Base-by-base conservation (phyloP, 2,113 vertebrate genomes). In the Colinus virginianus region DNA sequence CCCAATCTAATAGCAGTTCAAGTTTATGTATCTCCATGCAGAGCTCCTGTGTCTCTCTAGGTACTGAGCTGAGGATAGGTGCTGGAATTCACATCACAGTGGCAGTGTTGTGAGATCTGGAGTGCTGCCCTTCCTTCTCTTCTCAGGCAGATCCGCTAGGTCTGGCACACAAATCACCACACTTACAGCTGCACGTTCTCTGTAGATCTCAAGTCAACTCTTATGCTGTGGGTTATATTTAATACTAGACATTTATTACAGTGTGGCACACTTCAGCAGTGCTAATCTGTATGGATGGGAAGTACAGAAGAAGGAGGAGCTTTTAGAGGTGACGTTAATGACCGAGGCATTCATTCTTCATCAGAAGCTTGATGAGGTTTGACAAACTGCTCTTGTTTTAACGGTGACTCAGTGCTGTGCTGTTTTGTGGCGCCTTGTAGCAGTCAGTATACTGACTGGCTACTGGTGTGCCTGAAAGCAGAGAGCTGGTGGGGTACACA, bases 381-480 rank as follows among this genome's bases (percentile, higher is more conserved):
- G 89, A 92, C 62, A 89, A 51, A 78, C 40, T 67, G 40, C 28
- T 90, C 43, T 64, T 87, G 74, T 55, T 89, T 71, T 56, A 94
- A 26, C 42, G 48, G 48, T 89, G 72, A 59, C 64, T 83, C 46
- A 30, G 32, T 48, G 67, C 26, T 63, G 20, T 25, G 61, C 51
- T 79, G 45, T 2, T 77, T 53, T 79, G 53, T 70, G 75, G 11
- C 55, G 81, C n/a, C n/a, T 61, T 18, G 30, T n/a, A 77, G 71
- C 23, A 83, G 76, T 21, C 67, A 51, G 38, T 79, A 5, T 64
- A 63, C 59, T 55, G 61, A 30, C n/a, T 3, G 2, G 42, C 51
- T 87, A 42, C 76, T 36, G 25, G 6, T 16, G 49, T 91, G 34
- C 30, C 32, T 2, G 0, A 51, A 69, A 30, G 61, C 43, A 71